phyloP scores from a whole-genome alignment of 2,113 vertebrate genomes.

The Oryzias javanicus region DNA sequence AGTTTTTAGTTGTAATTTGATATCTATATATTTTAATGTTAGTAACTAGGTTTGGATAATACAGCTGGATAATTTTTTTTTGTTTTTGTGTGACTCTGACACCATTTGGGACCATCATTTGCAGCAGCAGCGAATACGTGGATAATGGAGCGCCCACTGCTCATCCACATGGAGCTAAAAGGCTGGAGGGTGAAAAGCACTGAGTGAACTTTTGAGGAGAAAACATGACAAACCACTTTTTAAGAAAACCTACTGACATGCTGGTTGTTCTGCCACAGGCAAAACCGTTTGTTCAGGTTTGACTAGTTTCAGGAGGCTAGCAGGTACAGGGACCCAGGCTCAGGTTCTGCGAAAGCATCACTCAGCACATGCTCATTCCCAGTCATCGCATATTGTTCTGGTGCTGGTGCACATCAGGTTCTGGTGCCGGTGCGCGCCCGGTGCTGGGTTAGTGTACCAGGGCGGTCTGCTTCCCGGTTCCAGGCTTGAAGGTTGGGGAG shows the following conservation, averaged over 20 bases:
- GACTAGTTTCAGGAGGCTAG: conserved; percentile 32
- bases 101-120: neutral
- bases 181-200: neutral
- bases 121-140: neutral
- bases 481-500: too few relatives aligned
- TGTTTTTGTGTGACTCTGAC: neutral
- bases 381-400: too few relatives aligned
- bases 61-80: too few relatives aligned
- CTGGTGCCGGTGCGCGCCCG: too few relatives aligned
- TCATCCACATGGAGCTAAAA: neutral
- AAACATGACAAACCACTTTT: neutral
- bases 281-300: conserved; percentile 40
- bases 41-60: too few relatives aligned
- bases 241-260: conserved; percentile 6
- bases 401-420: too few relatives aligned
- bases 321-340: conserved; percentile 22
- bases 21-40: too few relatives aligned
- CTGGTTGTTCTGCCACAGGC: conserved; percentile 8
- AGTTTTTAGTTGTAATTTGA: too few relatives aligned
- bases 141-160: neutral
- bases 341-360: conserved; percentile 19
- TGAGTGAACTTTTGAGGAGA: conserved; percentile 3
- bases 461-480: too few relatives aligned
- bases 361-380: too few relatives aligned
- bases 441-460: too few relatives aligned